Evolutionary conservation across 2,797 vertebrate genomes (phyloP).

Genomic region (Aselliscus stoliczkanus): DNA sequence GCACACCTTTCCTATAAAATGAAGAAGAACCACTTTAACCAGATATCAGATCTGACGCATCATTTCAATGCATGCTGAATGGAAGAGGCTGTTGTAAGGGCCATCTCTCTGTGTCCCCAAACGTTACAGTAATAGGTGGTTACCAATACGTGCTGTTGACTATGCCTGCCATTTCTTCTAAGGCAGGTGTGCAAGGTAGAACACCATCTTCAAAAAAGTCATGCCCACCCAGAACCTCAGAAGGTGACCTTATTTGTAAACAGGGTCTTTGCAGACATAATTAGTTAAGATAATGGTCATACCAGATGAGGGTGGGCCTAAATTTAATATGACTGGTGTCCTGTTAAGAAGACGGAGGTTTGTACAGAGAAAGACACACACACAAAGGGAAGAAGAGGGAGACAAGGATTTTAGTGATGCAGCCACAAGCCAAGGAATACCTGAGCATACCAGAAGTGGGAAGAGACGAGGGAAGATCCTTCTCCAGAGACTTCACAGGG

Average conservation of each 20-base stretch:
- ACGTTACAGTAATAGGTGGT: not conserved
- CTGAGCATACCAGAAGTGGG: too few species aligned
- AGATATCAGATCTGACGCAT: not conserved
- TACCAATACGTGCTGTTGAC: not conserved
- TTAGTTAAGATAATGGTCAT: not conserved
- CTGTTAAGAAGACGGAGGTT: not conserved
- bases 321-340: not conserved
- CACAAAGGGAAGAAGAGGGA: not conserved
- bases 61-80: not conserved
- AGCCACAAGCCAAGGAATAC: not conserved
- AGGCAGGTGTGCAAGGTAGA: not conserved
- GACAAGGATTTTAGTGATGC: not conserved
- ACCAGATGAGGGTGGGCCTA: not conserved
- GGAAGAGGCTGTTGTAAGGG: not conserved
- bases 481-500: not conserved
- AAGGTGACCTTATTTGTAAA: not conserved
- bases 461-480: not conserved
- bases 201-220: not conserved
- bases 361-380: not conserved
- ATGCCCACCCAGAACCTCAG: not conserved
- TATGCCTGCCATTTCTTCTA: not conserved
- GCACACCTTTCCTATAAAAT: not conserved
- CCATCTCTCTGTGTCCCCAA: not conserved
- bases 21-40: not conserved
- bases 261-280: not conserved